Evolutionary conservation across 2,113 vertebrate species (phyloP).

Genomic region (Gobius niger): DNA sequence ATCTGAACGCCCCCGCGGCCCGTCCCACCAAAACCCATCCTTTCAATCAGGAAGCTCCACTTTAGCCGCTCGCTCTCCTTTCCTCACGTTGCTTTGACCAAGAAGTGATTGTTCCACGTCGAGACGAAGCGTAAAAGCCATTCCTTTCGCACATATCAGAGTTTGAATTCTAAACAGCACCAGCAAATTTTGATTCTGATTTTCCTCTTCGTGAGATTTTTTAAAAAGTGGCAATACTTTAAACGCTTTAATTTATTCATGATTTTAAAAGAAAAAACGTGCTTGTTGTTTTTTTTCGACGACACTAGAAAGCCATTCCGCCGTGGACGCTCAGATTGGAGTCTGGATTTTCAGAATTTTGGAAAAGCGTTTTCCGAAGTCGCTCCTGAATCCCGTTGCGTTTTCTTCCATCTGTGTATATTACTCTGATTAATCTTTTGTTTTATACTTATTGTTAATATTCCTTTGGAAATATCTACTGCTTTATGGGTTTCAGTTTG

Average conservation of each 20-base stretch:
- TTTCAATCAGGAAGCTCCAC: too few relatives aligned
- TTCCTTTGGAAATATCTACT: not conserved
- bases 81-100: not conserved
- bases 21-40: too few relatives aligned
- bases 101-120: not conserved
- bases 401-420: conserved; percentile 8
- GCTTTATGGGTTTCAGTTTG: not conserved
- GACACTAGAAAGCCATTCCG: not conserved
- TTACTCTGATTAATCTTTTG: not conserved
- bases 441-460: conserved; percentile 4
- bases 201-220: not conserved
- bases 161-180: not conserved
- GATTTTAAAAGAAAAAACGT: not conserved
- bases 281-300: not conserved
- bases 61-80: not conserved
- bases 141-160: not conserved
- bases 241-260: not conserved
- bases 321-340: not conserved
- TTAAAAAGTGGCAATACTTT: conserved; percentile 8
- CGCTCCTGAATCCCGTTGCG: not conserved
- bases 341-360: not conserved
- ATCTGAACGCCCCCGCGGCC: too few relatives aligned
- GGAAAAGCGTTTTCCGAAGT: not conserved
- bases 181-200: not conserved
- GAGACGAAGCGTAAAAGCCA: not conserved